Percentiles rank a stretch among this genome's conserved stretches.
Conservation (phyloP, 2,888 invertebrate genomes). For the Tinea pellionella region DNA sequence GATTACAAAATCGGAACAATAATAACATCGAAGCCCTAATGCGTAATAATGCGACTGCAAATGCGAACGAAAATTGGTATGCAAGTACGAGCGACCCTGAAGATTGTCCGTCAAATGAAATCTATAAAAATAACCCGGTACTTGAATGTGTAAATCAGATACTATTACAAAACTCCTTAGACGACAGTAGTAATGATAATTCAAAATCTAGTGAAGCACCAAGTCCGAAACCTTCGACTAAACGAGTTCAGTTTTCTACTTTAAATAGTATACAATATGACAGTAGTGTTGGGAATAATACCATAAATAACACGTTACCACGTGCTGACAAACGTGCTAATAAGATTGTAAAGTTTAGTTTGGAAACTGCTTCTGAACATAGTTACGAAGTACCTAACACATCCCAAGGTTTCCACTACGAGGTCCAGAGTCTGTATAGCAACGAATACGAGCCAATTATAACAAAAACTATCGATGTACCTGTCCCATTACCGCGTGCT, state of each 20-base stretch:
- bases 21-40: slow-evolving; percentile 41
- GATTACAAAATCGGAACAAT: slow-evolving; percentile 37
- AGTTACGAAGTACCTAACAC: slow-evolving; percentile 73
- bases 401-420: slow-evolving; percentile 62
- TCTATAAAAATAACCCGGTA: slow-evolving; percentile 84
- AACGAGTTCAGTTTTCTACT: slow-evolving; percentile 73
- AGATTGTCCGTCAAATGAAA: slow-evolving; percentile 75
- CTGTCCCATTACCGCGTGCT: slow-evolving; percentile 34
- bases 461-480: slow-evolving; percentile 52
- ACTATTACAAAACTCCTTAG: slow-evolving; percentile 78
- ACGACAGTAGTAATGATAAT: slow-evolving; percentile 65
- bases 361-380: slow-evolving; percentile 66
- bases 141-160: slow-evolving; percentile 89
- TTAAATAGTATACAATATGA: slow-evolving; percentile 71
- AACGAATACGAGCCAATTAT: slow-evolving; percentile 80
- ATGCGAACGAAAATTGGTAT: slow-evolving; percentile 82
- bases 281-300: slow-evolving; percentile 47
- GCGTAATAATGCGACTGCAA: slow-evolving; percentile 34
- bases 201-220: slow-evolving; percentile 59
- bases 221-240: slow-evolving; percentile 59
- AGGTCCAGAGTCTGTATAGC: slow-evolving; percentile 76
- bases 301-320: slow-evolving; percentile 45
- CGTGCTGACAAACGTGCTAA: slow-evolving; percentile 56
- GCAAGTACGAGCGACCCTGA: slow-evolving; percentile 83
- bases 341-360: slow-evolving; percentile 63